Evolutionary conservation across 2,888 invertebrate genomes (phyloP).

Genomic region (Lithophane semibrunnea): DNA sequence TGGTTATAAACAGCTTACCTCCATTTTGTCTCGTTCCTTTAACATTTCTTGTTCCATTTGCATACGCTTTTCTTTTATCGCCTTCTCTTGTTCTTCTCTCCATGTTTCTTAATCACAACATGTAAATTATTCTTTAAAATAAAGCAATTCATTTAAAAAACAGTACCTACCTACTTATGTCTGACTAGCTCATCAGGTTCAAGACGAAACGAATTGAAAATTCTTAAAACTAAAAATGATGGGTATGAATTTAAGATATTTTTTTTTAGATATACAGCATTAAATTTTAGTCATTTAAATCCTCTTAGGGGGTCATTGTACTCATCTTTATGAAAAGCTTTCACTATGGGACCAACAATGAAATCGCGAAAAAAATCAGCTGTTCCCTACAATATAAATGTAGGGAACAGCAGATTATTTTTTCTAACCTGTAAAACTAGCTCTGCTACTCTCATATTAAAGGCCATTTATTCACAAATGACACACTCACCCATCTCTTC

Average conservation of each 20-base stretch:
- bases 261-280: not conserved
- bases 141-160: not conserved
- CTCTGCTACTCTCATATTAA: not conserved
- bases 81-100: conserved; percentile 81
- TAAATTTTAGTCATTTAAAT: too few relatives aligned
- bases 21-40: conserved; percentile 76
- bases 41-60: conserved; percentile 79
- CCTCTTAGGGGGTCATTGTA: too few relatives aligned
- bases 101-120: conserved; percentile 79
- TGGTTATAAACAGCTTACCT: conserved; percentile 69
- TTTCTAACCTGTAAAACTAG: not conserved
- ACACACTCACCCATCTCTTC: conserved; percentile 73
- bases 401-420: too few relatives aligned
- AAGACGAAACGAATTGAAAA: not conserved
- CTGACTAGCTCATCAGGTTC: not conserved
- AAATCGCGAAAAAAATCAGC: too few relatives aligned
- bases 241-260: not conserved
- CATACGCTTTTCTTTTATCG: conserved; percentile 77
- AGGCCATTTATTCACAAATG: not conserved
- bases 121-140: not conserved
- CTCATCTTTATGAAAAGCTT: not conserved
- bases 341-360: too few relatives aligned
- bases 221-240: not conserved
- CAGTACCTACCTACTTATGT: not conserved
- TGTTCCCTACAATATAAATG: too few relatives aligned